A percentile compares a stretch with the other conserved stretches of the same genome.
These are phyloP conservation scores for Ophion slaviceki DNA, from an alignment of 2,888 invertebrate genomes.

Conservation along the genomic window DNA sequence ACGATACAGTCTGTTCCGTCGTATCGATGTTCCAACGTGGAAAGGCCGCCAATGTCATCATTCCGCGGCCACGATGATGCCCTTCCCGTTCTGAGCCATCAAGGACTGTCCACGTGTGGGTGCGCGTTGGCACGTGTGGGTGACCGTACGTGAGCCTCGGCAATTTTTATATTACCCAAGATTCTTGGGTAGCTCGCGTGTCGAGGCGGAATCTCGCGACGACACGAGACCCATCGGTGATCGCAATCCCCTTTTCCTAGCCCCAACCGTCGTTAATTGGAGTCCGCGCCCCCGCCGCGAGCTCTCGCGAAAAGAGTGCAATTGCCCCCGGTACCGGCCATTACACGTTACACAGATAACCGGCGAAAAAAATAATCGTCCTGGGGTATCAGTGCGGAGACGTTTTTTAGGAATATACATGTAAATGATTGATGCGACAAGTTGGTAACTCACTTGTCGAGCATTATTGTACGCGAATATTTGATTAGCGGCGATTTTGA, in stretches of 20 bases:
- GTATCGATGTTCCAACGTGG: neutral
- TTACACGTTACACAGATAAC: neutral
- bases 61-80: neutral
- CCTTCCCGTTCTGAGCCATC: neutral
- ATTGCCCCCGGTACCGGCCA: conserved; percentile 17
- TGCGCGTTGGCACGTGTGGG: neutral
- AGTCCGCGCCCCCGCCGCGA: conserved; percentile 30
- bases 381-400: neutral
- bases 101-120: neutral
- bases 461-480: neutral
- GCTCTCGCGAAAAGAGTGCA: conserved; percentile 41
- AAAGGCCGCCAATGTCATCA: neutral
- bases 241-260: conserved; percentile 43
- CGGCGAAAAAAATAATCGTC: neutral
- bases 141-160: neutral
- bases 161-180: conserved; percentile 51
- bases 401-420: neutral
- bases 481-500: neutral
- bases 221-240: conserved; percentile 38
- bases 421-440: neutral
- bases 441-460: conserved; percentile 5
- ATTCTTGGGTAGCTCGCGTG: conserved; percentile 53
- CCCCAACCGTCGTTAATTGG: conserved; percentile 49
- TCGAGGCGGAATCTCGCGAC: conserved; percentile 54
- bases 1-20: conserved; percentile 23